These are phyloP conservation scores for Drosophila yakuba DNA, from an alignment of 1,140 invertebrate species.

Conservation along the genomic window DNA sequence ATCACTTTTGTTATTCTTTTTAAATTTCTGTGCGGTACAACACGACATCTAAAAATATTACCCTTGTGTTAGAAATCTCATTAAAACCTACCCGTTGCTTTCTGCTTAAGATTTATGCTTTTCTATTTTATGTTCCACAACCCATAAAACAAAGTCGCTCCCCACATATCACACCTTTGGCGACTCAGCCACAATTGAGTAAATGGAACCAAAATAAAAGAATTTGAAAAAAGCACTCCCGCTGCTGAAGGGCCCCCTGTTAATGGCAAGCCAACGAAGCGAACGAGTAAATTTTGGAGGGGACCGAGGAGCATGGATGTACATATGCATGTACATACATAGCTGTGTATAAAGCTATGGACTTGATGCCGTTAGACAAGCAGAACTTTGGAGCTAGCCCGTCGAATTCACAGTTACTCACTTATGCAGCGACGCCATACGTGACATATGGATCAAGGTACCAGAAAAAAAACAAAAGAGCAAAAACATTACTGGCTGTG, in stretches of 20 bases:
- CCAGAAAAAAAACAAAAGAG: not conserved
- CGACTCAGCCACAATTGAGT: constrained; percentile 34
- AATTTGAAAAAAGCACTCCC: constrained; percentile 22
- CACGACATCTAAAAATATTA: constrained; percentile 11
- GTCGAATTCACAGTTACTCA: constrained; percentile 47
- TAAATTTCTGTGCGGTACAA: not conserved
- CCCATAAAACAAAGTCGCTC: constrained; percentile 25
- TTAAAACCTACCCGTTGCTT: constrained; percentile 11
- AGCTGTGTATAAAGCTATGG: not conserved
- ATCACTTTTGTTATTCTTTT: not conserved
- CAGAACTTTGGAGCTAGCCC: constrained; percentile 27
- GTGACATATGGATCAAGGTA: constrained; percentile 35
- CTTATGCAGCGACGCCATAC: constrained; percentile 42
- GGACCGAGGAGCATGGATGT: not conserved
- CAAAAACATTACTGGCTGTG: constrained; percentile 27
- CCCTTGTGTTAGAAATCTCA: constrained; percentile 9
- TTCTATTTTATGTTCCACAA: constrained; percentile 17
- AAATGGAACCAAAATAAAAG: constrained; percentile 41
- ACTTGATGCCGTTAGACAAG: constrained; percentile 46
- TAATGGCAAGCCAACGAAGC: constrained; percentile 37
- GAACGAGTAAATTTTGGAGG: not conserved
- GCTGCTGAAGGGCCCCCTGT: constrained; percentile 26
- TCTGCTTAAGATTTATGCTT: constrained; percentile 3
- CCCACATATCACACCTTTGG: constrained; percentile 9
- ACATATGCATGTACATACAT: too few relatives aligned